A percentile compares a stretch with the other conserved stretches of the same genome.
These are phyloP conservation scores for Myxocyprinus asiaticus DNA, from an alignment of 2,113 vertebrate genomes.

Conservation along the genomic window DNA sequence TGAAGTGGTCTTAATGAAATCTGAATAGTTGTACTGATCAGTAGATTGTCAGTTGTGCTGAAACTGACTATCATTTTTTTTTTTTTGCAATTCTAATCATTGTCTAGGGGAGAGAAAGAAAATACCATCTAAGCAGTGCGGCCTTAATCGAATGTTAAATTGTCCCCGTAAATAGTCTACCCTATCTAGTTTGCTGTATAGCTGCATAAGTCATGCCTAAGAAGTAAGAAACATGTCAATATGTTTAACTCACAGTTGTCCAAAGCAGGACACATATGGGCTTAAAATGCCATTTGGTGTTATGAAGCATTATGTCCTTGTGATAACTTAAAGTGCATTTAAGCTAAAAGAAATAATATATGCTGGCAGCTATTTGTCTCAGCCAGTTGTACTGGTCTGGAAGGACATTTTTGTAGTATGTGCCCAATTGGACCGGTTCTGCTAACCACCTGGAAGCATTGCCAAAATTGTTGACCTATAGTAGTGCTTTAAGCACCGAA, in stretches of 20 bases:
- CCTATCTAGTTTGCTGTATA: conserved; percentile 69
- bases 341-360: conserved; percentile 66
- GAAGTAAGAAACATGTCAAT: conserved; percentile 43
- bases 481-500: conserved; percentile 47
- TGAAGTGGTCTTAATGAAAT: conserved; percentile 74
- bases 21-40: conserved; percentile 62
- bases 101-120: conserved; percentile 58
- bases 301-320: conserved; percentile 35
- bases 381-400: conserved; percentile 56
- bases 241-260: conserved; percentile 25
- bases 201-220: conserved; percentile 80
- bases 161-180: conserved; percentile 91
- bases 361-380: conserved; percentile 64
- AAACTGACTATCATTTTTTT: conserved; percentile 81
- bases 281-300: conserved; percentile 31
- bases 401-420: conserved; percentile 13
- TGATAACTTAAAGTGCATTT: conserved; percentile 34
- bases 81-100: conserved; percentile 77
- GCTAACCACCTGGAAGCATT: conserved; percentile 60
- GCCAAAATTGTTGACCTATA: conserved; percentile 69
- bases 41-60: conserved; percentile 23
- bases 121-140: conserved; percentile 68
- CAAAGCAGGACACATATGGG: not conserved
- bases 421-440: conserved; percentile 44
- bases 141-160: conserved; percentile 77